phyloP scores from a whole-genome alignment of 2,888 invertebrate genomes.

The Koerneria pararmatus region DNA sequence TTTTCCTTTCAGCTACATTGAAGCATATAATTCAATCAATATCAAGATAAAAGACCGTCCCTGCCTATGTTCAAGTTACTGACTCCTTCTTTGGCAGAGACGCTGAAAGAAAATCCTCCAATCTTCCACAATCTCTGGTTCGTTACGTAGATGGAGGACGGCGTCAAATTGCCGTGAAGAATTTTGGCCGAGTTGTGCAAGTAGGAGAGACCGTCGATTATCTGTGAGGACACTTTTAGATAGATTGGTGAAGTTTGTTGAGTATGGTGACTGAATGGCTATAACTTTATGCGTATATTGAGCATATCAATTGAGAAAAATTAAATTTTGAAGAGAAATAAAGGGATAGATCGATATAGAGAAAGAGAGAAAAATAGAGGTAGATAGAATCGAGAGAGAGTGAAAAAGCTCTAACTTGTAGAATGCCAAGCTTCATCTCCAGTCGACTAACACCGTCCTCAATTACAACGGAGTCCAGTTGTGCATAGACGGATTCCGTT shows the following conservation, averaged over 20 bases:
- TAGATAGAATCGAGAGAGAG: neutral
- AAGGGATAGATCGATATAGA: neutral
- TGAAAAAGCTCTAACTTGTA: slow-evolving; percentile 35
- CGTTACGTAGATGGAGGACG: slow-evolving; percentile 83
- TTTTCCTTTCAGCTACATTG: too few relatives aligned
- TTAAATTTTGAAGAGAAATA: too few relatives aligned
- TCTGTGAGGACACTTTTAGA: slow-evolving; percentile 28
- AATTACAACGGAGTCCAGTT: slow-evolving; percentile 43
- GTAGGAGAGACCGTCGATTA: slow-evolving; percentile 87
- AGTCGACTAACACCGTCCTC: slow-evolving; percentile 47
- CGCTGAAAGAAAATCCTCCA: slow-evolving; percentile 82
- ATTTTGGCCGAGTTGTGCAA: slow-evolving; percentile 82
- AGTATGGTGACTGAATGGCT: neutral
- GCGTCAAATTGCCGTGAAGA: slow-evolving; percentile 85
- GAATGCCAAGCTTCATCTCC: slow-evolving; percentile 55
- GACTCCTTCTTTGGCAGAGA: slow-evolving; percentile 50
- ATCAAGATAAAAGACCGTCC: too few relatives aligned
- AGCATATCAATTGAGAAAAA: too few relatives aligned
- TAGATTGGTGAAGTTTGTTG: neutral
- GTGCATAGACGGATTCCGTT: slow-evolving; percentile 33
- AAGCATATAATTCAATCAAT: too few relatives aligned
- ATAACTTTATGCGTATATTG: neutral
- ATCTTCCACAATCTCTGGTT: slow-evolving; percentile 93
- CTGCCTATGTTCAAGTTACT: too few relatives aligned
- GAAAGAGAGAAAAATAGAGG: neutral